Evolutionary conservation across 2,888 invertebrate species (phyloP).

Genomic region (Trissonchulus sp.): DNA sequence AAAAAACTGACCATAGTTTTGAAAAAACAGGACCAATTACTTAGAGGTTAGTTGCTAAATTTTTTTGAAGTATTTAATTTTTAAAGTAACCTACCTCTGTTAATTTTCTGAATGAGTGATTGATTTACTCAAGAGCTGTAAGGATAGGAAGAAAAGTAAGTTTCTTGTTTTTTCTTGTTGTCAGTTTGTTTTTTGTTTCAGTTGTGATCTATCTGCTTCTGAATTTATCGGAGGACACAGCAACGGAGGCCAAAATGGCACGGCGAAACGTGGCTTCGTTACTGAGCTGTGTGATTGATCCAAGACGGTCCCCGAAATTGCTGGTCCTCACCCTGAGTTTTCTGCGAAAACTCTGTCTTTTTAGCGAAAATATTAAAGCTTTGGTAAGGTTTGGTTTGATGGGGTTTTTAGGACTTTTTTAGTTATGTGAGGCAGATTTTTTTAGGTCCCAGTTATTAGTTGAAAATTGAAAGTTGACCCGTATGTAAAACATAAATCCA

Average conservation of each 20-base stretch:
- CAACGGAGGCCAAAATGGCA: constrained; percentile 93
- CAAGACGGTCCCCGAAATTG: constrained; percentile 71
- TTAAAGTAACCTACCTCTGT: too few species aligned
- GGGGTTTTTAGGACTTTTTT: constrained; percentile 11
- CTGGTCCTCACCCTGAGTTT: constrained; percentile 84
- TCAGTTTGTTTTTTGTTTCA: too few species aligned
- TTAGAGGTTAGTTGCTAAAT: too few species aligned
- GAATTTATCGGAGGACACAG: constrained; percentile 89
- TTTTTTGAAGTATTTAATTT: too few species aligned
- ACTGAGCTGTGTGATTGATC: constrained; percentile 62
- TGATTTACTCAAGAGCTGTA: too few species aligned
- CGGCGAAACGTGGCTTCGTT: constrained; percentile 64
- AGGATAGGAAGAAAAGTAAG: too few species aligned
- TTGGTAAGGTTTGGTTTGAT: constrained; percentile 64
- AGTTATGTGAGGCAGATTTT: constrained; percentile 60
- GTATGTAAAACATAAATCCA: too few species aligned
- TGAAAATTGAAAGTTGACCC: too few species aligned
- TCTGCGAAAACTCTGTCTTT: constrained; percentile 86
- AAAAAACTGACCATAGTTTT: constrained; percentile 73
- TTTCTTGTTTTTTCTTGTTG: too few species aligned
- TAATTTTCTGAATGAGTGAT: too few species aligned
- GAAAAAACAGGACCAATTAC: constrained; percentile 83
- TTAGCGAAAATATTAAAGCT: constrained; percentile 83
- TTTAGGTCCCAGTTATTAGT: too few species aligned
- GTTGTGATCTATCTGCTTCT: constrained; percentile 85